Evolutionary conservation across 2,888 invertebrate species (phyloP), one percentile per base, ranked within the genome.

Genomic region (Caenorhabditis sp.): DNA sequence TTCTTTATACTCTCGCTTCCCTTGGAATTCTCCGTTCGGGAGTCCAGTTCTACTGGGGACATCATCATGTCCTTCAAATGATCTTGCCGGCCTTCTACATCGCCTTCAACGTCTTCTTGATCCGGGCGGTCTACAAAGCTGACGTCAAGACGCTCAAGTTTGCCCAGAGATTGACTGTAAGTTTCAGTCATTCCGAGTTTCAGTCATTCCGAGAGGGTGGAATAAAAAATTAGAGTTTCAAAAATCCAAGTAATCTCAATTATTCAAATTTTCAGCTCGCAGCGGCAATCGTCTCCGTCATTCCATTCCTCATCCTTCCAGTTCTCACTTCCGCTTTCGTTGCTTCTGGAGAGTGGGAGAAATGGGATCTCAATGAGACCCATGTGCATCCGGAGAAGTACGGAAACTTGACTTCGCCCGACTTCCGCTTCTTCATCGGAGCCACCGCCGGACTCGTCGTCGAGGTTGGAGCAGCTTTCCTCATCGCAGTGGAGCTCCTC

Each of bases 331-430:
- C 73, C 35, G 47, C 49, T 24, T 64, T 61, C 44, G 1, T 74
- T 28, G 73, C 73, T 22, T 74, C 73, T 24, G 73, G 73, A 63
- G 63, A 74, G 49, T 24, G 59, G 54, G 61, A 74, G 26, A 51
- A 35, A 28, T 28, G n/a, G 14, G 61, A 73, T 26, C 14, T 10
- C 24, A 73, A 61, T 19, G 70, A 47, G 26, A 26, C 72, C 8
- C 28, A 35, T 35, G n/a, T 73, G 28, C 61, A 38, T 38, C 72
- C 66, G 10, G 72, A 73, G 24, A 61, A 61, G n/a, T 49, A 51
- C 19, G 64, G 51, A 41, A 74, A 64, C 28, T 26, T 38, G 63
- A 64, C 63, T 12, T 51, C 63, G 6, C 51, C 74, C 10, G 63
- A 64, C n/a, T 44, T 41, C 31, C 74, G 74, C 16, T 64, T 74